Evolutionary conservation across 2,113 vertebrate species (phyloP), one percentile per base, ranked within the genome.

Genomic region (Hepsetus odoe): DNA sequence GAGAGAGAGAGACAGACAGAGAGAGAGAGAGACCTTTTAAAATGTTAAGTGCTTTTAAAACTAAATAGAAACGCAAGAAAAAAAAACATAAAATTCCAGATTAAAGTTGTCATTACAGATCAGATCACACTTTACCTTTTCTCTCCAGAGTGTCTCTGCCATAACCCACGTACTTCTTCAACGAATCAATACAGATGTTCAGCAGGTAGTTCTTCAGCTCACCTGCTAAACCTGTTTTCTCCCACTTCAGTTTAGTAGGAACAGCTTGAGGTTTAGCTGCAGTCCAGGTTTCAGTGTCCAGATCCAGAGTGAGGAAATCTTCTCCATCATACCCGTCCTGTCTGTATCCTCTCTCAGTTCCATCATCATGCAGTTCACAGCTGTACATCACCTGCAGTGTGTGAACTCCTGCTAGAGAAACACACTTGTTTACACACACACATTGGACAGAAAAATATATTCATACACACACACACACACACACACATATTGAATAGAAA

Each of bases 51-150:
- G 30, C 32, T 10, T 26, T 18, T n/a, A 9, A 26, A 22, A 14
- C 8, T 24, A 14, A 13, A 26, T 35, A 64, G 14, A 16, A 33
- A 33, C n/a, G n/a, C n/a, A n/a, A n/a, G n/a, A 8, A 24, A 44
- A 13, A 61, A 28, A 28, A n/a, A 30, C 46, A 11, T 30, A 14
- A 30, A 16, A 18, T 61, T 61, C 1, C 58, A 6, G 5, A 40
- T 40, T 40, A 40, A 40, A 40, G 33, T 24, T 46, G 18, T 16
- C 2, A 40, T 16, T 18, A 5, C 20, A 28, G 24, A 59, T 28
- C 56, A 30, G 42, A 16, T 16, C 56, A 59, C 5, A 61, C 69
- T 62, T 13, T 77, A 82, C 80, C 82, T 80, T 24, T 83, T 56
- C 64, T 82, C 62, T 68, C 51, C 46, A 75, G 38, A 44, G 58